These are phyloP conservation scores for Rhinoptilus africanus DNA, from an alignment of 2,113 vertebrate genomes.

Conservation along the genomic window DNA sequence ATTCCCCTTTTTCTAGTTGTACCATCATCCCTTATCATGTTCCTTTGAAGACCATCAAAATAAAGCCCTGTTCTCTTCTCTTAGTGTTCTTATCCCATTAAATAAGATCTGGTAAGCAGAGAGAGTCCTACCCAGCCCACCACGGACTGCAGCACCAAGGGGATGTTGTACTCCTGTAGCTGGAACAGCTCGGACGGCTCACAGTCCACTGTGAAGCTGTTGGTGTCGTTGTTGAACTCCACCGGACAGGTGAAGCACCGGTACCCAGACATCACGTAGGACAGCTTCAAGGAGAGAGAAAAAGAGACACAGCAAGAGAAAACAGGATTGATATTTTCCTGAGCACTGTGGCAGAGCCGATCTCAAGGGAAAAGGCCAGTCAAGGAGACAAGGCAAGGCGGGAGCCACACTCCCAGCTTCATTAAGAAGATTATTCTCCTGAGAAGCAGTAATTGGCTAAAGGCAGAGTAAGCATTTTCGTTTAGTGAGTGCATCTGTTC, in stretches of 20 bases:
- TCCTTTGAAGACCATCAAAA: not conserved
- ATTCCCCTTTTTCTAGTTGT: not conserved
- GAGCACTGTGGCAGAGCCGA: not conserved
- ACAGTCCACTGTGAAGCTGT: slow-evolving; percentile 96
- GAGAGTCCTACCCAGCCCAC: slow-evolving; percentile 87
- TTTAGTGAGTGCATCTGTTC: not conserved
- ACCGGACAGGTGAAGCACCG: slow-evolving; percentile 96
- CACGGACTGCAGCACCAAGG: slow-evolving; percentile 82
- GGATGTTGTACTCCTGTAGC: slow-evolving; percentile 90
- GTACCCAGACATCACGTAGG: slow-evolving; percentile 94
- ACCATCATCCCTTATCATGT: not conserved
- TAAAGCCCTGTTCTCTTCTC: not conserved
- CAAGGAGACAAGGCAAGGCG: not conserved
- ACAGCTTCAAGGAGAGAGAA: slow-evolving; percentile 76
- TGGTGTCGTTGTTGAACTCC: slow-evolving; percentile 97
- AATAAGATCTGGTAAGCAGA: not conserved
- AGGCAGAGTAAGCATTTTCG: not conserved
- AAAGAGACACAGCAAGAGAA: not conserved
- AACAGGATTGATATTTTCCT: not conserved
- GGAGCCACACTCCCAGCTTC: not conserved
- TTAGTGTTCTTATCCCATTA: not conserved
- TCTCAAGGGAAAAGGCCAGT: not conserved
- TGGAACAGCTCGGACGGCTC: slow-evolving; percentile 92
- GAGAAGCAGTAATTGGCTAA: not conserved
- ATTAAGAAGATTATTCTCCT: not conserved